Base-by-base conservation (phyloP, 2,797 vertebrate species). In the Nannoperca obscura region DNA sequence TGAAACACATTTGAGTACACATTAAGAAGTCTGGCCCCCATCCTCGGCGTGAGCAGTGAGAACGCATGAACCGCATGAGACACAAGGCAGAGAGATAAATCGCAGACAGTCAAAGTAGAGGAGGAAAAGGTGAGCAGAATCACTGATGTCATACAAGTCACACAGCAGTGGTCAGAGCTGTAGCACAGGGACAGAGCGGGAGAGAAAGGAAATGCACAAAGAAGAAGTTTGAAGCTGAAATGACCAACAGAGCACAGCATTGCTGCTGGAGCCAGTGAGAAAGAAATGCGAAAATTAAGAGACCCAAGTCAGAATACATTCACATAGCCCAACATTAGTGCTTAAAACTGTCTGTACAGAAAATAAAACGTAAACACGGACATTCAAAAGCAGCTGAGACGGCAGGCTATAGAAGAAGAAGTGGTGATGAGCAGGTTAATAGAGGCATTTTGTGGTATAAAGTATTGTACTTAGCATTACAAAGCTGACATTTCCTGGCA, bases 221-320 rank as follows among this genome's bases (percentile, higher is more conserved):
- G 78, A 76, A 76, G 59, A 71, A 84, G 87, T 62, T 53, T 27
- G 78, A 91, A 92, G 91, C 88, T 85, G 92, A 91, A 87, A 93
- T 91, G 88, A 82, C 79, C 78, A 76, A 91, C 58, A 83, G 80
- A 85, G 88, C 87, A 89, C 86, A 91, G 55, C 83, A 52, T 92
- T 86, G 90, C 89, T 84, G 86, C 86, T 88, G 86, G 86, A 92
- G 90, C 76, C 86, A 82, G 87, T 83, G 74, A 92, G 85, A 89
- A 85, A 88, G 88, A 85, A 89, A 89, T 67, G 81, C 67, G 81
- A 53, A 74, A 86, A 90, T 82, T 77, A 86, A 82, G 72, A 88
- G 65, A 79, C 65, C 47, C 74, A 72, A 81, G 94, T 96, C 65
- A 84, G 79, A 95, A 90, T 94, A 94, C 95, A 94, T 95, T 88